Conservation (phyloP, 37 sponge, comb jelly and placozoan species). For the Agelas oroides region DNA sequence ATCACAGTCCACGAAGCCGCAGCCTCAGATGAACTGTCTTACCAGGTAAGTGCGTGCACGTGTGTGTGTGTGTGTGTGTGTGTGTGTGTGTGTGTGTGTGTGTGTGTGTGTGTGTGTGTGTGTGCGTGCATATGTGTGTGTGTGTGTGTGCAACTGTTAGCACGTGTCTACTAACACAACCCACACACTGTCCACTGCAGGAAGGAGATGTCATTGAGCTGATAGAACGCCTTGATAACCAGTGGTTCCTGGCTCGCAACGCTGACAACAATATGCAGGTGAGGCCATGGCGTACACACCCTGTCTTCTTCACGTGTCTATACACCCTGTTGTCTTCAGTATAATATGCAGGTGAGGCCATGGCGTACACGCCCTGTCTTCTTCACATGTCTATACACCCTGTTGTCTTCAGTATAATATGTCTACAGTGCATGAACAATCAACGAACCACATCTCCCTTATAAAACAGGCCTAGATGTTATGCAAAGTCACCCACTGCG, state of each 20-base stretch:
- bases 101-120: constrained; percentile 1
- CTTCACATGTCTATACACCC: too few species aligned
- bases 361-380: too few species aligned
- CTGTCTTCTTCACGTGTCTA: too few species aligned
- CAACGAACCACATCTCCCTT: too few species aligned
- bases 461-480: too few species aligned
- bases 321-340: too few species aligned
- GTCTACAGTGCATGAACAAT: too few species aligned
- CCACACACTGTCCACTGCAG: constrained; percentile 5
- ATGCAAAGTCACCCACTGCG: too few species aligned
- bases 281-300: too few species aligned
- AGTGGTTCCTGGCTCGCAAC: constrained; percentile 75
- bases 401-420: too few species aligned
- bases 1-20: constrained; percentile 42
- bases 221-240: constrained; percentile 65
- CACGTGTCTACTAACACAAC: neutral
- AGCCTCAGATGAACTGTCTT: constrained; percentile 61
- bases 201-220: constrained; percentile 84
- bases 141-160: neutral
- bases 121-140: neutral
- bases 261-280: constrained; percentile 37
- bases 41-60: constrained; percentile 24
- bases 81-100: constrained; percentile 11
- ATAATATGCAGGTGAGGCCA: too few species aligned
- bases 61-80: neutral